These are phyloP conservation scores for Coelinius sp. DNA, from an alignment of 2,888 invertebrate genomes.

Conservation along the genomic window DNA sequence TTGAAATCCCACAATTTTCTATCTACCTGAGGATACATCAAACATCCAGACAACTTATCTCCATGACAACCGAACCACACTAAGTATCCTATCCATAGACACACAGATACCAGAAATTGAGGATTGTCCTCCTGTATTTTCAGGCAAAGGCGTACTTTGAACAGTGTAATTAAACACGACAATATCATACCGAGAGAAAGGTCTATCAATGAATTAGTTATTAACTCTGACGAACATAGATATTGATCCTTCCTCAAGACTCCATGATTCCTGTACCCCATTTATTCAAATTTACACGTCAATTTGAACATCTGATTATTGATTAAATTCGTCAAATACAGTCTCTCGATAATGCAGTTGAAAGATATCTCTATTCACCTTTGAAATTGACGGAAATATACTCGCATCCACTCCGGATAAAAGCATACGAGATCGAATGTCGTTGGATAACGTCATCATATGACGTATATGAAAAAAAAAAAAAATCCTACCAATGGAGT, in stretches of 20 bases:
- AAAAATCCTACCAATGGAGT: not conserved
- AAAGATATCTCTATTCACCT: not conserved
- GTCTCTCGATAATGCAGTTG: not conserved
- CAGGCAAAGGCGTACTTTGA: not conserved
- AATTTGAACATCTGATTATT: not conserved
- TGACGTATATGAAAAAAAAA: not conserved
- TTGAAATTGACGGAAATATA: not conserved
- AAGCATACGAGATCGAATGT: not conserved
- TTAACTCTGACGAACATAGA: not conserved
- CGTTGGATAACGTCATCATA: not conserved
- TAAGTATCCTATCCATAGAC: not conserved
- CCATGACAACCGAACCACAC: conserved; percentile 1
- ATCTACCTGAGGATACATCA: conserved; percentile 36
- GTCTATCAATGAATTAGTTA: not conserved
- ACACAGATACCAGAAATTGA: not conserved
- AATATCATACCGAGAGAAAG: conserved; percentile 1
- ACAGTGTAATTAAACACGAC: not conserved
- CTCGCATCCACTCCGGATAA: not conserved
- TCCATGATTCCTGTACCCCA: not conserved
- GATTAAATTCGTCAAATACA: not conserved
- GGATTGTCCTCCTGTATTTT: not conserved
- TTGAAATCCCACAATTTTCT: conserved; percentile 29
- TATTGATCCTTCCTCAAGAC: not conserved
- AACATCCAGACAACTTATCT: conserved; percentile 7
- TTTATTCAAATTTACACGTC: not conserved